Evolutionary conservation across 1,140 invertebrate genomes (phyloP).

Genomic region (Trypoxylus dichotomus): DNA sequence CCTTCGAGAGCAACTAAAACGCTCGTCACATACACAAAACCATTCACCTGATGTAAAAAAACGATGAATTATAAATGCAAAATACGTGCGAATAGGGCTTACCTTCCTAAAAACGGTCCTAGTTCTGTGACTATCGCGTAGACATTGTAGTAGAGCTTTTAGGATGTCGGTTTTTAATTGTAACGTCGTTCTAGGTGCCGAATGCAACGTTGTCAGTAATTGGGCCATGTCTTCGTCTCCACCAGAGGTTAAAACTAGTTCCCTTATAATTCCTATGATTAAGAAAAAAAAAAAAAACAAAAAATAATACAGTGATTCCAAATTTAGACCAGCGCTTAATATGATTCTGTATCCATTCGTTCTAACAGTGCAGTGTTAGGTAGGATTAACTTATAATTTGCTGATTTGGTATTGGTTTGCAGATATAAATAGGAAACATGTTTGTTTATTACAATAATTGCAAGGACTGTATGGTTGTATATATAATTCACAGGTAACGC

Average conservation of each 20-base stretch:
- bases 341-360: too few relatives aligned
- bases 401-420: too few relatives aligned
- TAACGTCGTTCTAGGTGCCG: conserved; percentile 75
- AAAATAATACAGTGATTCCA: too few relatives aligned
- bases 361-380: too few relatives aligned
- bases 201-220: conserved; percentile 87
- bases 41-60: conserved; percentile 64
- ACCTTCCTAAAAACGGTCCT: conserved; percentile 96
- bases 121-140: conserved; percentile 93
- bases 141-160: conserved; percentile 83
- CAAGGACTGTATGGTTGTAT: too few relatives aligned
- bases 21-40: conserved; percentile 97
- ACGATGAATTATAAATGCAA: not conserved
- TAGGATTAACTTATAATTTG: too few relatives aligned
- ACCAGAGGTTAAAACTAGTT: conserved; percentile 85
- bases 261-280: conserved; percentile 75
- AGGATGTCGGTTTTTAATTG: conserved; percentile 89
- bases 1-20: conserved; percentile 92
- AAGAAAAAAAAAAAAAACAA: too few relatives aligned
- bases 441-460: too few relatives aligned
- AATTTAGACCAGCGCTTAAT: too few relatives aligned
- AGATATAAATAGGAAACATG: too few relatives aligned
- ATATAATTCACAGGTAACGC: too few relatives aligned
- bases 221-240: conserved; percentile 96
- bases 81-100: conserved; percentile 5